These are phyloP conservation scores for Arenaria interpres DNA, from an alignment of 2,113 vertebrate genomes.

Conservation along the genomic window DNA sequence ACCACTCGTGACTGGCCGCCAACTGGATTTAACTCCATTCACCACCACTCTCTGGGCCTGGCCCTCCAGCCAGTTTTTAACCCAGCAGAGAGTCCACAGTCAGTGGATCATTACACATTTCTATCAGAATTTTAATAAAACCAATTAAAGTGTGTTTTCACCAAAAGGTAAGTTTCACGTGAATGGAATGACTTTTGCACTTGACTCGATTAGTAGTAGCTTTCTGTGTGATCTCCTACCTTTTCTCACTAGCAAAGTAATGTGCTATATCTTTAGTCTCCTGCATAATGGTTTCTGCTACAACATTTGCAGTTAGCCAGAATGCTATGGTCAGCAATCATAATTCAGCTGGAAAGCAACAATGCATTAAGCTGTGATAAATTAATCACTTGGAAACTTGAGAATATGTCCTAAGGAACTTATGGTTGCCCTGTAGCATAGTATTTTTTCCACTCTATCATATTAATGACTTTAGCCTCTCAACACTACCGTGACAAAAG, in stretches of 20 bases:
- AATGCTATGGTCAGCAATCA: not conserved
- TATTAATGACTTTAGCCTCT: slow-evolving; percentile 33
- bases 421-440: not conserved
- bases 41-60: no score
- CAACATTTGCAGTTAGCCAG: slow-evolving; percentile 21
- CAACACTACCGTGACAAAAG: not conserved
- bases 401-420: slow-evolving; percentile 23
- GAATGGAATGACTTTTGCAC: not conserved
- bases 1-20: no score
- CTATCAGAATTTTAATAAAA: not conserved
- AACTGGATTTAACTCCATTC: no score
- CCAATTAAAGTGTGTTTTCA: not conserved
- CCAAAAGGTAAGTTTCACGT: accelerated
- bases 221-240: not conserved
- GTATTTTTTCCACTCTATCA: slow-evolving; percentile 7
- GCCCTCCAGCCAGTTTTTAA: no score
- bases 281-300: not conserved
- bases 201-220: not conserved
- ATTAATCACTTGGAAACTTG: slow-evolving; percentile 58
- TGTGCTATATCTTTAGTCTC: not conserved
- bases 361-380: slow-evolving; percentile 30
- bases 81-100: not conserved
- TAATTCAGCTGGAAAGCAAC: not conserved
- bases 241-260: not conserved
- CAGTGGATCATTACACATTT: not conserved